Conservation (phyloP, 2,888 invertebrate genomes). For the Tortricodes alternella region DNA sequence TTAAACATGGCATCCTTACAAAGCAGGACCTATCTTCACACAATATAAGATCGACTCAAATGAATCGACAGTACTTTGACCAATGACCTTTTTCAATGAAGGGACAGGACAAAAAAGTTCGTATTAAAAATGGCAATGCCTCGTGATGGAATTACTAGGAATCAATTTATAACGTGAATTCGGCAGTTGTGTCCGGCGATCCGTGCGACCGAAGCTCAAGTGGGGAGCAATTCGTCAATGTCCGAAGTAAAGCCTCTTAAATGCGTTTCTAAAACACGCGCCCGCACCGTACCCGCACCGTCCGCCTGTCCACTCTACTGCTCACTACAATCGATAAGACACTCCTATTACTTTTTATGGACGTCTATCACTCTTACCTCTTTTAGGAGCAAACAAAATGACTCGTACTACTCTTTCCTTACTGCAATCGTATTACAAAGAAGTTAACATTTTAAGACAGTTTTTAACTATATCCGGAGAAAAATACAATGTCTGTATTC, state of each 20-base stretch:
- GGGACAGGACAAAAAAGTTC: constrained; percentile 33
- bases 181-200: constrained; percentile 36
- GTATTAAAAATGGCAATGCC: constrained; percentile 37
- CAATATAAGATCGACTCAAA: constrained; percentile 29
- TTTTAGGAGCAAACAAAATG: constrained; percentile 5
- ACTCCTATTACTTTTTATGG: constrained; percentile 40
- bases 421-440: constrained; percentile 13
- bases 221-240: constrained; percentile 69
- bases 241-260: constrained; percentile 70
- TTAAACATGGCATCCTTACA: not conserved
- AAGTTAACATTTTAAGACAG: constrained; percentile 20
- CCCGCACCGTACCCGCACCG: constrained; percentile 39
- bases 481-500: constrained; percentile 16
- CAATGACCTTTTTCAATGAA: constrained; percentile 37
- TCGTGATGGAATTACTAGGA: constrained; percentile 39
- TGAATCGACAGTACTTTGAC: constrained; percentile 31
- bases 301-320: constrained; percentile 56
- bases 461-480: constrained; percentile 17
- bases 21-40: constrained; percentile 6
- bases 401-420: not conserved
- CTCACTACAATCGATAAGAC: constrained; percentile 54
- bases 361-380: constrained; percentile 30
- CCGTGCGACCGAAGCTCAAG: constrained; percentile 51
- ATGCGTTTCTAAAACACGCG: constrained; percentile 66
- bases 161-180: constrained; percentile 44